Evolutionary conservation across 2,113 vertebrate species (phyloP).

Genomic region (Eleginops maclovinus): DNA sequence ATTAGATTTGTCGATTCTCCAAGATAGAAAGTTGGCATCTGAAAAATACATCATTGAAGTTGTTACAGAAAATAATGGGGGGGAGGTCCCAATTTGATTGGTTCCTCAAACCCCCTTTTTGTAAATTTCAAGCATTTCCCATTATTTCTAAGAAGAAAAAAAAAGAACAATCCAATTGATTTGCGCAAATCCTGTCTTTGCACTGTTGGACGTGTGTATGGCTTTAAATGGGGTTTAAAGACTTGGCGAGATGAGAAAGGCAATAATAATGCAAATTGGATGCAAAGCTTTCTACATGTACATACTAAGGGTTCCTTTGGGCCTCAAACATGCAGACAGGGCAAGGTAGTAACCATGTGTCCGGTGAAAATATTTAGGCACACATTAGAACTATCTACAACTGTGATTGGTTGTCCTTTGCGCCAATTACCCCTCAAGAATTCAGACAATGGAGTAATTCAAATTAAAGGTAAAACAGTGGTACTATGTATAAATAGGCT

Average conservation of each 20-base stretch:
- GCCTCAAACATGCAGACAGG: slow-evolving; percentile 58
- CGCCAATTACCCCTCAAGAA: slow-evolving; percentile 7
- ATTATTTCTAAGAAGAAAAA: slow-evolving; percentile 34
- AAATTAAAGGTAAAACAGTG: slow-evolving; percentile 19
- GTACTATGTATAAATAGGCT: slow-evolving; percentile 17
- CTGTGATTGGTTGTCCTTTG: slow-evolving; percentile 39
- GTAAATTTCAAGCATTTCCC: slow-evolving; percentile 66
- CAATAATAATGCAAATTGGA: slow-evolving; percentile 41
- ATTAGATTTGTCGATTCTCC: slow-evolving; percentile 48
- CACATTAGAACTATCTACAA: slow-evolving; percentile 49
- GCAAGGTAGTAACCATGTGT: slow-evolving; percentile 40
- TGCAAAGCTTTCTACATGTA: slow-evolving; percentile 61
- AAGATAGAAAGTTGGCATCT: slow-evolving; percentile 74
- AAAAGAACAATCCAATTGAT: slow-evolving; percentile 47
- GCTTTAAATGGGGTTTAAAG: slow-evolving; percentile 75
- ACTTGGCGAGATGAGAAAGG: slow-evolving; percentile 50
- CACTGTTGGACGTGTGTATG: slow-evolving; percentile 52
- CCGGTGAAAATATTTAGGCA: slow-evolving; percentile 46
- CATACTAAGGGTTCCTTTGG: slow-evolving; percentile 31
- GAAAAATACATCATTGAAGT: slow-evolving; percentile 75
- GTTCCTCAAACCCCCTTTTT: slow-evolving; percentile 34
- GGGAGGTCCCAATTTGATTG: slow-evolving; percentile 43
- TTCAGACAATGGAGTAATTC: slow-evolving; percentile 10
- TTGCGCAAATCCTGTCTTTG: slow-evolving; percentile 50
- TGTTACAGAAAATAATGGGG: slow-evolving; percentile 63